phyloP scores from a whole-genome alignment of 2,797 vertebrate species.

The Argya squamiceps region DNA sequence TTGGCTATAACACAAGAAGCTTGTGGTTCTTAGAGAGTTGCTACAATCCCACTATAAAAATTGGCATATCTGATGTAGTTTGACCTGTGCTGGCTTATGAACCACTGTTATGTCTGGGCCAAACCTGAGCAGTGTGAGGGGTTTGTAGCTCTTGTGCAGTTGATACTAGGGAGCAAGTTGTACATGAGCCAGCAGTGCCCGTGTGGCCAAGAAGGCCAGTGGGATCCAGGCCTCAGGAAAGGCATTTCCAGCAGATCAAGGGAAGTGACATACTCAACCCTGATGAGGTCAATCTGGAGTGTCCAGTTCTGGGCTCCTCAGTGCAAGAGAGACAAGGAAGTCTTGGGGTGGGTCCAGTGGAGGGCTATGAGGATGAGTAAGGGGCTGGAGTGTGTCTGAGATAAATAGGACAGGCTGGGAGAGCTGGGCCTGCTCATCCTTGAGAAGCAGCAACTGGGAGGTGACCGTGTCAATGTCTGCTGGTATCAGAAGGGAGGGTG shows the following conservation, averaged over 20 bases:
- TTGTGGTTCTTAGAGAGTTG: neutral
- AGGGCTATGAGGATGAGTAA: neutral
- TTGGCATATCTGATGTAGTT: neutral
- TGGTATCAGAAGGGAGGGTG: neutral
- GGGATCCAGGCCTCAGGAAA: neutral
- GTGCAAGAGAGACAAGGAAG: neutral
- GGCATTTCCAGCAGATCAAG: neutral
- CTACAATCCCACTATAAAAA: neutral
- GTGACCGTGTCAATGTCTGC: neutral
- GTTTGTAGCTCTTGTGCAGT: neutral
- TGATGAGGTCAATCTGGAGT: neutral
- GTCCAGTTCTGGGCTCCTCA: neutral
- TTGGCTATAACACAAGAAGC: neutral
- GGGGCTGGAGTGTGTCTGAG: neutral
- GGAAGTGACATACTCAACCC: neutral
- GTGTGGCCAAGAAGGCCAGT: neutral
- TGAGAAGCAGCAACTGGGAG: neutral
- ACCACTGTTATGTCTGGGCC: neutral
- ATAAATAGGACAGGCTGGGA: neutral
- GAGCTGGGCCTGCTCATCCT: neutral
- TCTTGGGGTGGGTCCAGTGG: neutral
- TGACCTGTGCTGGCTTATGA: neutral
- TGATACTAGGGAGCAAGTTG: neutral
- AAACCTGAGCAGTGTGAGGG: accelerated
- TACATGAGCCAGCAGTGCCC: neutral